These are phyloP conservation scores for Lates japonicus DNA, from an alignment of 2,797 vertebrate genomes.

Conservation along the genomic window DNA sequence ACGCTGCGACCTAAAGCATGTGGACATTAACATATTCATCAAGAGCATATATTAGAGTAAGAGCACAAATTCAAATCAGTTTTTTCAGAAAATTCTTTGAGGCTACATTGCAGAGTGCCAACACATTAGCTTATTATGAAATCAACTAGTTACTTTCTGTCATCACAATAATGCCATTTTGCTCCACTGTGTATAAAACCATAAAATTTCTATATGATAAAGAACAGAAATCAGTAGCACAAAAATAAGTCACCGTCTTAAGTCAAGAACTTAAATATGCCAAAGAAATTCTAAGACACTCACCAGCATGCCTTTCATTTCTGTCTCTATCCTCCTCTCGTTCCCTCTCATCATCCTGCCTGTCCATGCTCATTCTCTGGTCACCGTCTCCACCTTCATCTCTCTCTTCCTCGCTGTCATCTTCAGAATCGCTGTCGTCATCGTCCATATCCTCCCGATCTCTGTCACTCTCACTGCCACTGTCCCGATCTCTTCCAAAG, in stretches of 20 bases:
- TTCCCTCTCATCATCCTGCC: conserved; percentile 89
- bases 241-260: neutral
- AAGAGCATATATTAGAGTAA: neutral
- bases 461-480: conserved; percentile 89
- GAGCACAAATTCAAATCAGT: neutral
- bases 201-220: too few species aligned
- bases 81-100: neutral
- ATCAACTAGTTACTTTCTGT: too few species aligned
- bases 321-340: conserved; percentile 79
- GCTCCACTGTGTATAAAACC: neutral
- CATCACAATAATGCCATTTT: neutral
- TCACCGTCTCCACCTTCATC: conserved; percentile 75
- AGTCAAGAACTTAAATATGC: neutral
- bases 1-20: conserved; percentile 90
- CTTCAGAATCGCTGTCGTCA: conserved; percentile 93
- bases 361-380: conserved; percentile 68
- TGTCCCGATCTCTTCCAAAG: conserved; percentile 82
- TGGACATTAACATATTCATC: neutral
- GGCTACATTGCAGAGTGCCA: neutral
- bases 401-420: conserved; percentile 89
- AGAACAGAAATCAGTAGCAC: neutral
- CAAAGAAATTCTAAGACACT: conserved; percentile 15
- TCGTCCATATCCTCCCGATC: conserved; percentile 92
- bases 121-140: neutral
- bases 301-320: conserved; percentile 76